These are phyloP conservation scores for Pseudochromis fuscus DNA, from an alignment of 2,797 vertebrate genomes.

Conservation along the genomic window DNA sequence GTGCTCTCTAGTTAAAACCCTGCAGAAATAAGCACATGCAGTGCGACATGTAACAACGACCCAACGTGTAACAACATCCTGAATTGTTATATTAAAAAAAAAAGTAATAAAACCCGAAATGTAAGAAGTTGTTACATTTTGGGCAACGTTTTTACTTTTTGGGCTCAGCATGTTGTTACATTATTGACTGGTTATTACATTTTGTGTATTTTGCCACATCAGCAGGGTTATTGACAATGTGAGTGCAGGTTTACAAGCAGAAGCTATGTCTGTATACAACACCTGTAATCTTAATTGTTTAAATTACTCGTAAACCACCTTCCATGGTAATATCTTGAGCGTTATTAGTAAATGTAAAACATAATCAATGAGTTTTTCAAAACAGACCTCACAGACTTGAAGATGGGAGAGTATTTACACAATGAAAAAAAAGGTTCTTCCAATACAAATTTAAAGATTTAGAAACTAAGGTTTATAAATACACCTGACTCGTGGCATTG, in stretches of 20 bases:
- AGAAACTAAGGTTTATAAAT: background rate
- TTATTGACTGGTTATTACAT: too few species aligned
- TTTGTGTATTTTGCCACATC: slow-evolving; percentile 2
- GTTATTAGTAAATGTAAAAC: background rate
- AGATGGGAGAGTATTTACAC: background rate
- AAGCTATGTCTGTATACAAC: slow-evolving; percentile 6
- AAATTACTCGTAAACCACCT: slow-evolving; percentile 2
- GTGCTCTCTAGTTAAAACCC: too few species aligned
- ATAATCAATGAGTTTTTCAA: background rate
- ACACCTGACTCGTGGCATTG: background rate
- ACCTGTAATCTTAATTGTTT: slow-evolving; percentile 9
- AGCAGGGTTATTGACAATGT: slow-evolving; percentile 1
- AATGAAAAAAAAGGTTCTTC: background rate
- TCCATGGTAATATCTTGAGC: background rate
- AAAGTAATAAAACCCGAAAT: too few species aligned
- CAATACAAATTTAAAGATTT: background rate
- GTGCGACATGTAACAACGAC: too few species aligned
- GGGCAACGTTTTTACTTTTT: too few species aligned
- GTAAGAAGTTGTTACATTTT: too few species aligned
- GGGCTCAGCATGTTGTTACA: too few species aligned
- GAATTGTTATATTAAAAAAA: too few species aligned
- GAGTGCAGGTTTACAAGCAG: slow-evolving; percentile 7
- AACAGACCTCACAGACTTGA: background rate
- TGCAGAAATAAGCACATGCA: too few species aligned
- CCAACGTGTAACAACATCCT: too few species aligned